Evolutionary conservation across 2,888 invertebrate genomes (phyloP), one percentile per base, ranked within the genome.

Genomic region (Eretmocerus hayati): DNA sequence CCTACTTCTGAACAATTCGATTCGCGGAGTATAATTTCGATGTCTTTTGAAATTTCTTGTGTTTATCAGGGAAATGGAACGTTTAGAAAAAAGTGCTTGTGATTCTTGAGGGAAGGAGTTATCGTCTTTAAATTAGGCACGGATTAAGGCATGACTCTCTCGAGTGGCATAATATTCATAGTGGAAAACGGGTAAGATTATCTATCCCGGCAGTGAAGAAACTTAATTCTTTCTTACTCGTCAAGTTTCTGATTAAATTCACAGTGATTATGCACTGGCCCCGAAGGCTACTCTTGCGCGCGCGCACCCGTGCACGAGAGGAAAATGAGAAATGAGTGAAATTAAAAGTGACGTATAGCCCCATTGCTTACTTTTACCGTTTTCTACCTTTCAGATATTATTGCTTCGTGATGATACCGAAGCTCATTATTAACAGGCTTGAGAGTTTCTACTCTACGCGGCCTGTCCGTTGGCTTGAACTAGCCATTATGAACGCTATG

Each of bases 41-140:
- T n/a, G n/a, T n/a, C n/a, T n/a, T n/a, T n/a, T n/a, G n/a, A n/a
- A n/a, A n/a, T n/a, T n/a, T n/a, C n/a, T n/a, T n/a, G n/a, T n/a
- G n/a, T n/a, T n/a, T n/a, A n/a, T n/a, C n/a, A n/a, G n/a, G n/a
- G n/a, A n/a, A n/a, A n/a, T n/a, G n/a, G n/a, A n/a, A n/a, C n/a
- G n/a, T n/a, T n/a, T n/a, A n/a, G n/a, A n/a, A n/a, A n/a, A n/a
- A n/a, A n/a, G n/a, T n/a, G n/a, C n/a, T n/a, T n/a, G n/a, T n/a
- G n/a, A n/a, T n/a, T n/a, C n/a, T n/a, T n/a, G n/a, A n/a, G n/a
- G n/a, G n/a, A n/a, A 41, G 35, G 36, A 46, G 38, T 46, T 46
- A 46, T 46, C 22, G 41, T 30, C 35, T 33, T 41, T 22, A 41
- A 46, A 41, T 46, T 46, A 46, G 46, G 30, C 33, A 20, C 26